Evolutionary conservation across 2,113 vertebrate genomes (phyloP).

Genomic region (Psettodes erumei): DNA sequence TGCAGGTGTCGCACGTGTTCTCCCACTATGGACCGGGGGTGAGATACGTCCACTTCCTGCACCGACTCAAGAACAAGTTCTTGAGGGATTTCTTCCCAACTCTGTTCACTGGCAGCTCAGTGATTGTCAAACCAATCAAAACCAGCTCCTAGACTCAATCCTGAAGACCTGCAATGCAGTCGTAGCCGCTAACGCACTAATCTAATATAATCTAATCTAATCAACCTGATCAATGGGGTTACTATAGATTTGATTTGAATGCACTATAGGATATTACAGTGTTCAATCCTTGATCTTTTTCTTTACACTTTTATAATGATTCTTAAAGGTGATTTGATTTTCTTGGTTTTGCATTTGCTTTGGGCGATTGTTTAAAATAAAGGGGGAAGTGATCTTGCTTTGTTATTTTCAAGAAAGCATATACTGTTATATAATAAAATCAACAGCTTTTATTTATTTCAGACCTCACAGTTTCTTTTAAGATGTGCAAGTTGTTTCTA

Average conservation of each 20-base stretch:
- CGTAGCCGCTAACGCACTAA: not conserved
- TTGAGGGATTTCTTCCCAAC: slow-evolving; percentile 79
- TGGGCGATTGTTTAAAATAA: not conserved
- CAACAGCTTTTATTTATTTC: too few relatives aligned
- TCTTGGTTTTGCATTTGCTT: not conserved
- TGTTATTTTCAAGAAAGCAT: not conserved
- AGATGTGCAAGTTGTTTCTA: too few relatives aligned
- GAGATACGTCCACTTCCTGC: slow-evolving; percentile 84
- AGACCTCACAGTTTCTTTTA: too few relatives aligned
- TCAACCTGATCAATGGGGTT: not conserved
- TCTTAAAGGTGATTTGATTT: not conserved
- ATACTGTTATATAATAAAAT: not conserved
- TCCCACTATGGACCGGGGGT: slow-evolving; percentile 80
- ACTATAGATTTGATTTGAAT: not conserved
- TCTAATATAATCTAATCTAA: too few relatives aligned
- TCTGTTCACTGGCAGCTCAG: slow-evolving; percentile 80
- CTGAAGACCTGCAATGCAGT: not conserved
- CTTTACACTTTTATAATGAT: not conserved
- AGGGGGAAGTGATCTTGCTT: not conserved
- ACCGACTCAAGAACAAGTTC: slow-evolving; percentile 84
- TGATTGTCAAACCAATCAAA: slow-evolving; percentile 76
- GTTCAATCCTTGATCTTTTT: not conserved
- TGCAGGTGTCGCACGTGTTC: slow-evolving; percentile 81
- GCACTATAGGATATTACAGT: not conserved
- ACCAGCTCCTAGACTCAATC: slow-evolving; percentile 39